Evolutionary conservation across 2,113 vertebrate genomes (phyloP), one percentile per base, ranked within the genome.

Genomic region (Grus americana): DNA sequence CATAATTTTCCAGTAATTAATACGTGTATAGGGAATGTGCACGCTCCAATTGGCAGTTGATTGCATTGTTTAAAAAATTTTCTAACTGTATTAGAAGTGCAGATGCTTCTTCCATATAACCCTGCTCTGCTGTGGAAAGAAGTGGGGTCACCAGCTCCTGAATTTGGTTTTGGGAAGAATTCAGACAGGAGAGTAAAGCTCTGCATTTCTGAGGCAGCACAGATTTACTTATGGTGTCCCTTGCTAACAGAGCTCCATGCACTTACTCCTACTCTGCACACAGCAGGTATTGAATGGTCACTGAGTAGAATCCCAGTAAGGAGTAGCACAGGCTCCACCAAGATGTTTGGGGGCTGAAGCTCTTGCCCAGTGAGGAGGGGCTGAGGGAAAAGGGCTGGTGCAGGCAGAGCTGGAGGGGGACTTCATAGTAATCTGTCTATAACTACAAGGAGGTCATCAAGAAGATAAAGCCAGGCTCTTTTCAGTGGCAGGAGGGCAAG

Each of bases 21-120:
- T 26, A 5, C 15, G 46, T 44, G 29, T n/a, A 11, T 36, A 49
- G 44, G 66, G 61, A 20, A 57, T 12, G 18, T 54, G 38, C 38
- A n/a, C 2, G 1, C 7, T 6, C 54, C 36, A n/a, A 0, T 7
- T 40, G 32, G 34, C 61, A 36, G 34, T 2, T 29, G 47, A 23
- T 24, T 12, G 47, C 54, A 14, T 59, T 59, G n/a, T 30, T 6
- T 1, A 5, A 26, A 23, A 13, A 15, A 10, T 5, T 34, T 70
- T n/a, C 52, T 24, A 13, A 24, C 40, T 30, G 32, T 49, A 7
- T 29, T 74, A 23, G 50, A 19, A 75, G 57, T n/a, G 55, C 55
- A n/a, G 34, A 30, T 57, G 32, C 36, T 52, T 40, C 42, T 40
- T 74, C 42, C 62, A 7, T 7, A 12, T 7, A 65, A 58, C 23